Base-by-base conservation (phyloP, 2,797 vertebrate genomes). In the Florisuga fusca region DNA sequence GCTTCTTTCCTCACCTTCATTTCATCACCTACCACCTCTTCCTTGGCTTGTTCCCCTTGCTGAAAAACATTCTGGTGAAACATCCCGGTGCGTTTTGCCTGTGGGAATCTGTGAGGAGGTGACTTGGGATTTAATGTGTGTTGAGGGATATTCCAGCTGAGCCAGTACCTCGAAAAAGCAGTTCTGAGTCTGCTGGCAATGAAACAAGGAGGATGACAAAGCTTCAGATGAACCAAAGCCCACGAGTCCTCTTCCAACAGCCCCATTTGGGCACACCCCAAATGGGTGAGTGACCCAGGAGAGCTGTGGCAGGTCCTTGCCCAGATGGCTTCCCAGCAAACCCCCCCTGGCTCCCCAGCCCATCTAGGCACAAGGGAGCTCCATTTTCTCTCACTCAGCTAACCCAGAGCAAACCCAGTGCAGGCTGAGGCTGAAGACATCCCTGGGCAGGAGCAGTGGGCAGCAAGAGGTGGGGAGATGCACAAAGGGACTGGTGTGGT, bases 91-190 rank as follows among this genome's bases (percentile, higher is more conserved):
- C 9, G 69, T 33, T 55, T n/a, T 0, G 2, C 76, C 50, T 2
- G 3, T 1, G 50, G 85, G 73, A 77, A 33, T 2, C 36, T 20
- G 57, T 2, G 25, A 16, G 33, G 54, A 50, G 0, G 10, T 45
- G 87, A 46, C 63, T 9, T 4, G 45, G 87, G 76, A 84, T 85
- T 84, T 25, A 1, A 63, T 22, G 83, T 55, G 54, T 15, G 50
- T 76, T 88, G 45, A 76, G 78, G 84, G 77, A 53, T 76, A 76
- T 82, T 95, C 86, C 92, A 95, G 90, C 94, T 67, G 74, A 77
- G 85, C 73, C 79, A 91, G 90, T 48, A 46, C 69, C 89, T 90
- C 34, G 87, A 85, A 67, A 87, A 85, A 66, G 88, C 90, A 88
- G 79, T 31, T 91, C 67, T 84, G 89, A 91, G 87, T 14, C 48